Conservation (phyloP, 1,140 invertebrate species). For the Subanguina moxae region DNA sequence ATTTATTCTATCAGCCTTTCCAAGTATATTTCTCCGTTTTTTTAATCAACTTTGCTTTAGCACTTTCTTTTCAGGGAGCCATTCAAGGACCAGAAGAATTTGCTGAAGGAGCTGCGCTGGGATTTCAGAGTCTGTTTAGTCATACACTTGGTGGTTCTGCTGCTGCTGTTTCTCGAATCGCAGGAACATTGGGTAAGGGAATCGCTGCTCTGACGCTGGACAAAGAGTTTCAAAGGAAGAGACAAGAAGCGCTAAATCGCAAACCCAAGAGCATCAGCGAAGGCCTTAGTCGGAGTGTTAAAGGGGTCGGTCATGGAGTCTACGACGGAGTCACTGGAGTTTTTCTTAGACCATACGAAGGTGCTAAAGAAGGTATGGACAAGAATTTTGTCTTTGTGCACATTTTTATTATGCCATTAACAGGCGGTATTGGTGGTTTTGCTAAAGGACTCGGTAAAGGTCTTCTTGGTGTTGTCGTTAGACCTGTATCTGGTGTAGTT, state of each 20-base stretch:
- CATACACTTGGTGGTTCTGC: slow-evolving; percentile 92
- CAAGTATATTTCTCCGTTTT: slow-evolving; percentile 66
- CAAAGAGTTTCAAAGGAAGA: slow-evolving; percentile 87
- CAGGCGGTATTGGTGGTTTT: slow-evolving; percentile 81
- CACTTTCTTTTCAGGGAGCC: slow-evolving; percentile 69
- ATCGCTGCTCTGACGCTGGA: slow-evolving; percentile 90
- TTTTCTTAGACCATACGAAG: slow-evolving; percentile 86
- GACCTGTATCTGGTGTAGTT: slow-evolving; percentile 89
- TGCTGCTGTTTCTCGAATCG: slow-evolving; percentile 89
- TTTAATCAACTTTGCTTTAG: too few species aligned
- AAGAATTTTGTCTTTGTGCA: too few species aligned
- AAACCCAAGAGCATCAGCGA: slow-evolving; percentile 81
- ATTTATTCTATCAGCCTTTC: slow-evolving; percentile 95
- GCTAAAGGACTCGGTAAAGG: slow-evolving; percentile 95
- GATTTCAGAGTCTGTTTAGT: slow-evolving; percentile 60
- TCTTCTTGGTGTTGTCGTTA: slow-evolving; percentile 83
- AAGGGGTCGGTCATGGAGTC: slow-evolving; percentile 81
- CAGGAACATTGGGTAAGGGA: slow-evolving; percentile 77
- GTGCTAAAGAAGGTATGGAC: too few species aligned
- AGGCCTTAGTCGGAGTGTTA: slow-evolving; percentile 84
- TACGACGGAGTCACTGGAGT: slow-evolving; percentile 66
- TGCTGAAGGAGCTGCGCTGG: slow-evolving; percentile 74
- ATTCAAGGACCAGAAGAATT: slow-evolving; percentile 97
- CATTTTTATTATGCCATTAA: too few species aligned
- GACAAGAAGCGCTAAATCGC: slow-evolving; percentile 81